Conservation (phyloP, 2,888 invertebrate genomes). For the Tipula helvola region DNA sequence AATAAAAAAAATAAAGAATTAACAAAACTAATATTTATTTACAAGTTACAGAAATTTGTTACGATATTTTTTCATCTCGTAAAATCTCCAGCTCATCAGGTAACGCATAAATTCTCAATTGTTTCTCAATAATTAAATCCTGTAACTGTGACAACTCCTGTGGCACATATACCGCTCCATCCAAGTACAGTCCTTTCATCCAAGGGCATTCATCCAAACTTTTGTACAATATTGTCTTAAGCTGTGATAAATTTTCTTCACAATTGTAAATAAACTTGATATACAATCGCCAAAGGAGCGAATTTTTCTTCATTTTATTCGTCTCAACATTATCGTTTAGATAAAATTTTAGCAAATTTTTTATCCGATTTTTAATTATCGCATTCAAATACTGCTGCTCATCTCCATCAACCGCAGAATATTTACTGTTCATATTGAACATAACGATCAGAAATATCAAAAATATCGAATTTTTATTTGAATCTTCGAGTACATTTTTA, state of each 20-base stretch:
- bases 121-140: slow-evolving; percentile 63
- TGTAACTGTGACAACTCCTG: slow-evolving; percentile 53
- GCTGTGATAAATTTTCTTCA: slow-evolving; percentile 26
- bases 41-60: neutral
- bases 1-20: too few species aligned
- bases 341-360: slow-evolving; percentile 25
- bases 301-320: slow-evolving; percentile 26
- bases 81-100: slow-evolving; percentile 61
- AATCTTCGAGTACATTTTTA: neutral
- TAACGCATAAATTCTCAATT: slow-evolving; percentile 59
- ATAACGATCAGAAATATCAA: neutral
- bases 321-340: slow-evolving; percentile 15
- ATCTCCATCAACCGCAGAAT: neutral
- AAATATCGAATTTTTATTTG: neutral
- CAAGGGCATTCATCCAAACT: slow-evolving; percentile 52
- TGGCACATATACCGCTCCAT: slow-evolving; percentile 51
- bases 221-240: slow-evolving; percentile 34
- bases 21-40: neutral
- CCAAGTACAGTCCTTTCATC: slow-evolving; percentile 49
- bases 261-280: slow-evolving; percentile 40
- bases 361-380: slow-evolving; percentile 26
- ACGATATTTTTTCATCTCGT: slow-evolving; percentile 28
- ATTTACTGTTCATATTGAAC: neutral
- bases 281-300: slow-evolving; percentile 50
- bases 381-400: slow-evolving; percentile 8